Evolutionary conservation across 2,888 invertebrate species (phyloP), one percentile per base, ranked within the genome.

Genomic region (Coenonympha glycerion): DNA sequence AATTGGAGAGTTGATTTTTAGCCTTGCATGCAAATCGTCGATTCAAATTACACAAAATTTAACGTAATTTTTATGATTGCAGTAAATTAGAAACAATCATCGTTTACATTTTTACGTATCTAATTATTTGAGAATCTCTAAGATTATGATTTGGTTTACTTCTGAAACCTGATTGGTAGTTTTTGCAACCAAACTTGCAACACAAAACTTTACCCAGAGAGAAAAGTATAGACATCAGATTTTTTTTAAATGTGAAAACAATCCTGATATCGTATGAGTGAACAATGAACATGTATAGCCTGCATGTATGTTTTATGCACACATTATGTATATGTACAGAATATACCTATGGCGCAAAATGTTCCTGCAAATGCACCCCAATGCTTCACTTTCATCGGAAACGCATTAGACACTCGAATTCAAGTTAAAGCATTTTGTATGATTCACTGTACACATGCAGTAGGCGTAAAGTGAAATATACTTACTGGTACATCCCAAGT

Each of bases 361-460:
- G 31, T 24, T 45, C 37, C 47, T 47, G 24, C 37, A 39, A 55
- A 33, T 55, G 55, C 55, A 45, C 49, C 52, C 49, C 47, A 53
- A 50, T 49, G 49, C 37, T 47, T 37, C 52, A 50, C 50, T 53
- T 53, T 50, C 53, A 55, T 55, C 52, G 55, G 55, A 55, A 55
- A 55, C 52, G 47, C 52, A 52, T 55, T 55, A 52, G 49, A 55
- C 39, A 47, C 55, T 52, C 47, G 52, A 47, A 49, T 52, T 33
- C 42, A 49, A 55, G 55, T 52, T 55, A 55, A 55, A 55, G 52
- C 52, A 52, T 52, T 55, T 49, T 42, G 55, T 52, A 52, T 49
- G 52, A 52, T 52, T 55, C 55, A 49, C 55, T 49, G 49, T n/a
- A n/a, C n/a, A n/a, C n/a, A 24, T 31, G 52, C 41, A 36, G 55